A percentile compares a stretch with the other conserved stretches of the same genome.
These are phyloP conservation scores for Mesorhabditis spiculigera DNA, from an alignment of 2,888 invertebrate species.

Conservation along the genomic window DNA sequence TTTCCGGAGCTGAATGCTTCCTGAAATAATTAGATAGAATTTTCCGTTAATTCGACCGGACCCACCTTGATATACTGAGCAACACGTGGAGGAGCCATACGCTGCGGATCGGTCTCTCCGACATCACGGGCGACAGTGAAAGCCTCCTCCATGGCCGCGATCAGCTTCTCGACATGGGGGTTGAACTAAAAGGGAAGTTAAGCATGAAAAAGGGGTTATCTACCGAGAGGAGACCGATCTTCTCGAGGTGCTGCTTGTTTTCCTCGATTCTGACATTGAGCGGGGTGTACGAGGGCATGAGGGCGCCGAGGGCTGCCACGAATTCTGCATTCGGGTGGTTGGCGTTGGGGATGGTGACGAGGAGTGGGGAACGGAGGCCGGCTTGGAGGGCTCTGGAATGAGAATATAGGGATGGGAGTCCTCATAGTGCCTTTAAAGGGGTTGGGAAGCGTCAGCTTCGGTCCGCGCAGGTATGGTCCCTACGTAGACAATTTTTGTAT, in stretches of 20 bases:
- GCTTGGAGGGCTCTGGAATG: slow-evolving; percentile 74
- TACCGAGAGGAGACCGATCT: slow-evolving; percentile 38
- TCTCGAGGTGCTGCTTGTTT: slow-evolving; percentile 30
- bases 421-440: neutral
- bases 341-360: slow-evolving; percentile 66
- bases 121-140: slow-evolving; percentile 66
- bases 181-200: neutral
- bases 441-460: neutral
- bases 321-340: slow-evolving; percentile 74
- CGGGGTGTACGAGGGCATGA: slow-evolving; percentile 81
- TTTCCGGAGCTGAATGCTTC: slow-evolving; percentile 26
- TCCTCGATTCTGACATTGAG: slow-evolving; percentile 47
- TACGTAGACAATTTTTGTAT: neutral
- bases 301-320: slow-evolving; percentile 78
- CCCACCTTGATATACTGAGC: slow-evolving; percentile 70
- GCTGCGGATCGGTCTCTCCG: slow-evolving; percentile 82
- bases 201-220: neutral
- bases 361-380: slow-evolving; percentile 76
- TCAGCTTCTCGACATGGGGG: slow-evolving; percentile 19
- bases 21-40: slow-evolving; percentile 13
- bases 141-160: slow-evolving; percentile 50
- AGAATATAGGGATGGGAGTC: neutral
- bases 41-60: no score
- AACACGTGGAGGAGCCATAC: slow-evolving; percentile 79
- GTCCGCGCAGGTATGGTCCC: neutral